Evolutionary conservation across 2,797 vertebrate genomes (phyloP).

Genomic region (Pteronotus mesoamericanus): DNA sequence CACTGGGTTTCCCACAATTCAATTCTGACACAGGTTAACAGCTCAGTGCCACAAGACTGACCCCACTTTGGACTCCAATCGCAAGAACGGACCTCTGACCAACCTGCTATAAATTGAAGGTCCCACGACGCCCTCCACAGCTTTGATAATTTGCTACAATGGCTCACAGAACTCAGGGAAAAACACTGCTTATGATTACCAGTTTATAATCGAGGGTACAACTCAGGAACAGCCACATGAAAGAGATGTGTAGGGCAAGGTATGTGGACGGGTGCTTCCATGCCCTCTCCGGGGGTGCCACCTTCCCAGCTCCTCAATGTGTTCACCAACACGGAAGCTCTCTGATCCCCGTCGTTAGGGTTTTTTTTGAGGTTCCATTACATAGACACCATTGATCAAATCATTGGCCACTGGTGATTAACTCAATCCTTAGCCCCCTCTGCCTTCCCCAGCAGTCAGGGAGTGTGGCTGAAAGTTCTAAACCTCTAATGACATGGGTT

Average conservation of each 20-base stretch:
- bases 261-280: background rate
- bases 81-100: background rate
- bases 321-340: background rate
- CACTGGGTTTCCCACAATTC: background rate
- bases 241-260: background rate
- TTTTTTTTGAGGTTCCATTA: background rate
- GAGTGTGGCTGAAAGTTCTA: background rate
- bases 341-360: background rate
- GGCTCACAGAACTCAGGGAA: background rate
- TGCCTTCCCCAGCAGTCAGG: too few relatives aligned
- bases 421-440: background rate
- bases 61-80: background rate
- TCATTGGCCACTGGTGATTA: background rate
- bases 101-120: background rate
- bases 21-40: background rate
- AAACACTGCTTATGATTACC: background rate
- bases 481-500: background rate
- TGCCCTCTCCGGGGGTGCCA: fast-evolving
- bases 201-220: background rate
- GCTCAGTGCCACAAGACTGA: background rate
- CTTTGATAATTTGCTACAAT: background rate
- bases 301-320: background rate
- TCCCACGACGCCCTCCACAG: background rate
- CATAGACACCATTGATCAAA: background rate
- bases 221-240: background rate